These are phyloP conservation scores for Nycticorax nycticorax DNA, from an alignment of 2,113 vertebrate genomes.

Conservation along the genomic window DNA sequence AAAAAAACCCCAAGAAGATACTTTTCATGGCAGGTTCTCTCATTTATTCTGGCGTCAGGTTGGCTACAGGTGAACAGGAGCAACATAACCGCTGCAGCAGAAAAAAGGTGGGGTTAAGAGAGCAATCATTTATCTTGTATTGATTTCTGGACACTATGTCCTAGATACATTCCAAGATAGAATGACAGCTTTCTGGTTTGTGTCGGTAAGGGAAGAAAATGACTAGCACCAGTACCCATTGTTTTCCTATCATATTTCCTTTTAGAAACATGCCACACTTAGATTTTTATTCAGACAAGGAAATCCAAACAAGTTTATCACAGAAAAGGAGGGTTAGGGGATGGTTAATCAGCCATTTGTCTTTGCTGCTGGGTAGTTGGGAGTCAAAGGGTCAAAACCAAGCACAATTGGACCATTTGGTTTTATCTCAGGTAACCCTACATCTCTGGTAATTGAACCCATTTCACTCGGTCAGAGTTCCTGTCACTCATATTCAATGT, in stretches of 20 bases:
- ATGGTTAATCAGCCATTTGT: conserved; percentile 76
- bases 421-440: conserved; percentile 79
- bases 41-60: conserved; percentile 79
- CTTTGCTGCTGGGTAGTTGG: conserved; percentile 60
- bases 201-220: conserved; percentile 62
- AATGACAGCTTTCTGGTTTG: conserved; percentile 72
- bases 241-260: conserved; percentile 78
- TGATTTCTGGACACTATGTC: conserved; percentile 81
- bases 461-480: conserved; percentile 77
- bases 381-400: conserved; percentile 74
- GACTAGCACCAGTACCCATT: conserved; percentile 37
- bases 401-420: conserved; percentile 76
- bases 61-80: conserved; percentile 79
- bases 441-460: conserved; percentile 79
- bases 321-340: conserved; percentile 56
- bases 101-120: conserved; percentile 76
- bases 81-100: conserved; percentile 47
- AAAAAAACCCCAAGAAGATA: conserved; percentile 34
- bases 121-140: conserved; percentile 81
- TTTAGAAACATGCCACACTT: conserved; percentile 67
- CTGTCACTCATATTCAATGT: conserved; percentile 81
- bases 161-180: conserved; percentile 77
- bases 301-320: conserved; percentile 79
- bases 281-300: conserved; percentile 67
- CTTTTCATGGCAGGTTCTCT: conserved; percentile 72